Evolutionary conservation across 2,113 vertebrate genomes (phyloP).

Genomic region (Ploceus nigricollis): DNA sequence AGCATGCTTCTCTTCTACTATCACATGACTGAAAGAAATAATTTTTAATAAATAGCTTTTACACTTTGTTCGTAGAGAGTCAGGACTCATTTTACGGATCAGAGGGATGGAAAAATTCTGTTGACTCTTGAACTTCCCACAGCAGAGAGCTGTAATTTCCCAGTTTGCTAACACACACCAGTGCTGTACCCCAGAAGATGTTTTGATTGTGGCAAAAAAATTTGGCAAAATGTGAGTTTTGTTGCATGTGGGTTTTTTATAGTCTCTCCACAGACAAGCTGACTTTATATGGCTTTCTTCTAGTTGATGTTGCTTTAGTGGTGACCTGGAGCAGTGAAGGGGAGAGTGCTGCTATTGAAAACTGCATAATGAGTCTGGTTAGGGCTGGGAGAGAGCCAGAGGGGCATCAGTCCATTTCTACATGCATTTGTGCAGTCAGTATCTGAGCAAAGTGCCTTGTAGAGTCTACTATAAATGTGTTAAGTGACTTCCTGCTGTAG

Average conservation of each 20-base stretch:
- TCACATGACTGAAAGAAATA: background rate
- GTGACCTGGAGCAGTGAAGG: background rate
- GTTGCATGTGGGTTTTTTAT: background rate
- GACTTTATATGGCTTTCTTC: slow-evolving; percentile 5
- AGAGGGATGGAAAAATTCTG: background rate
- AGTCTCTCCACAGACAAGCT: background rate
- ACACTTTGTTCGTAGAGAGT: background rate
- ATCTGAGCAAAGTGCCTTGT: background rate
- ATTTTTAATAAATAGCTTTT: background rate
- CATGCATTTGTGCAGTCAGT: background rate
- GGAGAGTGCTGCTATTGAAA: background rate
- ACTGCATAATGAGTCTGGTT: background rate
- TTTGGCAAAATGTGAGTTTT: background rate
- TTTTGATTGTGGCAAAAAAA: background rate
- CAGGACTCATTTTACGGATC: background rate
- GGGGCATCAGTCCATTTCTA: slow-evolving; percentile 28
- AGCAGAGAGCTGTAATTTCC: background rate
- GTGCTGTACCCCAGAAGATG: background rate
- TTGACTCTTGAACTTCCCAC: background rate
- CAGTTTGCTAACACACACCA: background rate
- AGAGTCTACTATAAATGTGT: background rate
- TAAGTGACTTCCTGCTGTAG: background rate
- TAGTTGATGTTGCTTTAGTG: background rate
- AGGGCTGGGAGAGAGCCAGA: background rate
- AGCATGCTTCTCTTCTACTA: background rate